Conservation (phyloP, 2,888 invertebrate species). For the Dynastes tityus region DNA sequence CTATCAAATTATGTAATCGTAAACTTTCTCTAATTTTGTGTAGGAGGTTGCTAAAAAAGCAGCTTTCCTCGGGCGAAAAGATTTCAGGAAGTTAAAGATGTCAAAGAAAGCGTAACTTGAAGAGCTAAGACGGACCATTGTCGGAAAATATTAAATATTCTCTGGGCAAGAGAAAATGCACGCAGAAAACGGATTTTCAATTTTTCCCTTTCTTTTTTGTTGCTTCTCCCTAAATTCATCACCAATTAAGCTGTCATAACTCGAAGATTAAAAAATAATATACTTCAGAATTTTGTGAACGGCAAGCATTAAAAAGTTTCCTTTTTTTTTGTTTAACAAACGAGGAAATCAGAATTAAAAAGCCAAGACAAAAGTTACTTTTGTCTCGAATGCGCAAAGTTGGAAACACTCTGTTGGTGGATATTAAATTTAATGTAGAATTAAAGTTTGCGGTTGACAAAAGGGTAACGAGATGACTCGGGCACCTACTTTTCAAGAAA, state of each 20-base stretch:
- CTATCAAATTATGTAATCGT: background rate
- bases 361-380: conserved; percentile 24
- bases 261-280: conserved; percentile 34
- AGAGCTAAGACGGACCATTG: background rate
- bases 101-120: conserved; percentile 1
- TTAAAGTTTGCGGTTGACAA: conserved; percentile 41
- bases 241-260: conserved; percentile 19
- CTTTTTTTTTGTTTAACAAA: conserved; percentile 16
- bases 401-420: conserved; percentile 8
- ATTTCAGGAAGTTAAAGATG: background rate
- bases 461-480: conserved; percentile 8
- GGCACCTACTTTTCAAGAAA: conserved; percentile 24
- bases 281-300: conserved; percentile 8
- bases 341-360: conserved; percentile 31
- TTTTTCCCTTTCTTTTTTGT: background rate
- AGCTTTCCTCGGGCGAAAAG: background rate
- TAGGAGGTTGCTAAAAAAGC: background rate
- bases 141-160: conserved; percentile 2
- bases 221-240: conserved; percentile 24
- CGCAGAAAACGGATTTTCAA: conserved; percentile 18
- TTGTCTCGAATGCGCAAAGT: conserved; percentile 12
- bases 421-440: conserved; percentile 39
- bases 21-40: background rate
- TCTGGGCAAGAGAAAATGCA: background rate
- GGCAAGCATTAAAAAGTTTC: conserved; percentile 27